A percentile compares a stretch with the other conserved stretches of the same genome.
These are phyloP conservation scores for Eulemur rubriventer DNA, from an alignment of 2,797 vertebrate genomes.

Conservation along the genomic window DNA sequence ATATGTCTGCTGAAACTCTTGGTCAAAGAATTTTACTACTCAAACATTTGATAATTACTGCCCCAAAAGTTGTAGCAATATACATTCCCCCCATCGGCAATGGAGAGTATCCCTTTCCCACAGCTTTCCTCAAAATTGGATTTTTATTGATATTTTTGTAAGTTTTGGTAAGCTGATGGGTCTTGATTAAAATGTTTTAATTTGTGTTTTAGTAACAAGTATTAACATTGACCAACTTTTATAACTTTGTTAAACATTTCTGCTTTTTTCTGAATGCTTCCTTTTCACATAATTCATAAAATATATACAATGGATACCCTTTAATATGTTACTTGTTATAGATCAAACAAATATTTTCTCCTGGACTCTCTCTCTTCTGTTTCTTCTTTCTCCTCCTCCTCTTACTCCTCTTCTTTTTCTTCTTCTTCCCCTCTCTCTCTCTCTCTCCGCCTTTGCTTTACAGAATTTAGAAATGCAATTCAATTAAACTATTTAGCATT, in stretches of 20 bases:
- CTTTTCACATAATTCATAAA: not conserved
- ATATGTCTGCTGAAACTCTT: not conserved
- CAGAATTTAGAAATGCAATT: not conserved
- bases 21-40: not conserved
- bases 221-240: not conserved
- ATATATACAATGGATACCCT: not conserved
- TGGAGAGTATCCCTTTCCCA: not conserved
- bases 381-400: not conserved
- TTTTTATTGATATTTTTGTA: not conserved
- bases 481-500: not conserved
- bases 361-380: not conserved
- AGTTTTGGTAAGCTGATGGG: not conserved
- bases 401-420: not conserved
- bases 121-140: not conserved
- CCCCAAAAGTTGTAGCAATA: not conserved
- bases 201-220: not conserved
- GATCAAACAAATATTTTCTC: not conserved
- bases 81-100: not conserved
- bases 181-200: not conserved
- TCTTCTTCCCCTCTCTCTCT: not conserved
- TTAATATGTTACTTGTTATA: not conserved
- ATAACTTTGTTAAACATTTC: not conserved
- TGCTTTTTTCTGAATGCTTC: not conserved
- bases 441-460: not conserved
- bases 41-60: not conserved